Conservation (phyloP, 2,797 vertebrate genomes). For the Apogon hyalosoma region DNA sequence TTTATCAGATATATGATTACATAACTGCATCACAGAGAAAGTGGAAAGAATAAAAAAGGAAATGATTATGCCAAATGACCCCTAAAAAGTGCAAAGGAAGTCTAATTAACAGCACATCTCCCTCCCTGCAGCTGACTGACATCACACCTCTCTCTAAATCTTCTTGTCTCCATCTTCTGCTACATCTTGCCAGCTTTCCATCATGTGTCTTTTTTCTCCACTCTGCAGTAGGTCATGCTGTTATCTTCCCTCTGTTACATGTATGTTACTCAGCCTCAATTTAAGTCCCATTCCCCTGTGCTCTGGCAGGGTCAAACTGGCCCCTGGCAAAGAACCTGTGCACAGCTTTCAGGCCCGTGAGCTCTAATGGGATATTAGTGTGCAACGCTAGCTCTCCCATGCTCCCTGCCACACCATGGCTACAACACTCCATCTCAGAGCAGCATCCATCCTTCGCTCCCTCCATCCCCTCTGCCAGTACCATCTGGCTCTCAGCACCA, state of each 20-base stretch:
- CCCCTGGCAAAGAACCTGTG: constrained; percentile 42
- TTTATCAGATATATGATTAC: not conserved
- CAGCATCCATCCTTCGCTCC: constrained; percentile 65
- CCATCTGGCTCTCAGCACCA: constrained; percentile 84
- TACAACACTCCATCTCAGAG: constrained; percentile 55
- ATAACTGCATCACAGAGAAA: constrained; percentile 18
- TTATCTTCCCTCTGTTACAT: constrained; percentile 7
- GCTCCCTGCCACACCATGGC: constrained; percentile 51
- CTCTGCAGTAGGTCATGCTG: constrained; percentile 26
- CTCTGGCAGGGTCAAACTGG: constrained; percentile 37
- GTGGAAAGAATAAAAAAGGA: not conserved
- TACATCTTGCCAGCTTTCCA: constrained; percentile 39
- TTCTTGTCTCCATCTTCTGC: constrained; percentile 28
- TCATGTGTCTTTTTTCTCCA: constrained; percentile 21
- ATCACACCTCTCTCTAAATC: constrained; percentile 36
- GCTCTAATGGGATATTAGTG: constrained; percentile 71
- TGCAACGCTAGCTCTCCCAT: constrained; percentile 60
- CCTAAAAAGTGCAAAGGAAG: constrained; percentile 22
- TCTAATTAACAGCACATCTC: constrained; percentile 47
- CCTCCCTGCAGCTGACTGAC: constrained; percentile 48
- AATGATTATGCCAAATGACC: constrained; percentile 18
- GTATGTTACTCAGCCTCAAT: constrained; percentile 24
- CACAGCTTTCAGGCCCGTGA: constrained; percentile 61
- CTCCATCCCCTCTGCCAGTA: constrained; percentile 71
- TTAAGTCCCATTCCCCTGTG: constrained; percentile 15